Percentiles rank a stretch among this genome's conserved stretches.
phyloP scores from a whole-genome alignment of 2,888 invertebrate genomes.

The Tanytarsus gracilentus region DNA sequence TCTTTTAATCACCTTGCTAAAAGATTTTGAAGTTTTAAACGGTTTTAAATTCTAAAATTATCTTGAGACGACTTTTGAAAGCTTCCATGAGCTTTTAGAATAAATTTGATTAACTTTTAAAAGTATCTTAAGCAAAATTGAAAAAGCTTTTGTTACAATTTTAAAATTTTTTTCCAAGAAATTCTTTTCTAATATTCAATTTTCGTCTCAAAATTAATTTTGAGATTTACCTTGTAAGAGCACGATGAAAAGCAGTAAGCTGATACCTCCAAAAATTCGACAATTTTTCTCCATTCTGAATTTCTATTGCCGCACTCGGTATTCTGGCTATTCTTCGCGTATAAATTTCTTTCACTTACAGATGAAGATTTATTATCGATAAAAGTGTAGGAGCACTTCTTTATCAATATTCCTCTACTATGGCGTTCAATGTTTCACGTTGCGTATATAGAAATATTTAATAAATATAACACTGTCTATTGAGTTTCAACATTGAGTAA shows the following conservation, averaged over 20 bases:
- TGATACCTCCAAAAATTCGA: neutral
- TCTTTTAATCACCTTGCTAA: no score
- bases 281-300: neutral
- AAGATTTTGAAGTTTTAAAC: no score
- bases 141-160: no score
- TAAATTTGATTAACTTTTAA: no score
- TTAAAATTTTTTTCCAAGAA: no score
- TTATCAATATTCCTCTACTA: conserved; percentile 9
- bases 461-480: conserved; percentile 26
- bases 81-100: no score
- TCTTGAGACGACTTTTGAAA: no score
- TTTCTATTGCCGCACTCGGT: neutral
- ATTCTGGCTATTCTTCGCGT: neutral
- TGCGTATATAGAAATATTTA: neutral
- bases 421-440: neutral
- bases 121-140: no score
- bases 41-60: no score
- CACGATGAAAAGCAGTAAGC: conserved; percentile 2
- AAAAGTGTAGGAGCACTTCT: neutral
- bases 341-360: neutral
- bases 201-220: no score
- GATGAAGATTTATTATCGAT: conserved; percentile 18
- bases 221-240: conserved; percentile 26
- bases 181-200: no score
- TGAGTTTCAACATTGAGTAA: conserved; percentile 4